Evolutionary conservation across 2,113 vertebrate species (phyloP).

Genomic region (Sterrhoptilus dennistouni): DNA sequence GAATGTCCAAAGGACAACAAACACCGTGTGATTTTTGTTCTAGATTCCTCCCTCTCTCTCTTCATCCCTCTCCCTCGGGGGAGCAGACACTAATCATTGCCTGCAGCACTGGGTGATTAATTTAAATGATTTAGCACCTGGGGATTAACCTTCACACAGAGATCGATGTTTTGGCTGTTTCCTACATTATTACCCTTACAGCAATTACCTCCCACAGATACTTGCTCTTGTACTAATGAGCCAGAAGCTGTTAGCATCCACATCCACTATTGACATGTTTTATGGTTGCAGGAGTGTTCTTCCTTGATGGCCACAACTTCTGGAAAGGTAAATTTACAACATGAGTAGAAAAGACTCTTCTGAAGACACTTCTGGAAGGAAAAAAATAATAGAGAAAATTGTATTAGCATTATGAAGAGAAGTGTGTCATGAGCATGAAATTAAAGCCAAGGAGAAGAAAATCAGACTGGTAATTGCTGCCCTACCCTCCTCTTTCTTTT

Average conservation of each 20-base stretch:
- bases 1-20: not conserved
- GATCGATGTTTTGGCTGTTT: constrained; percentile 54
- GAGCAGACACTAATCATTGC: constrained; percentile 22
- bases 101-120: constrained; percentile 48
- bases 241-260: constrained; percentile 41
- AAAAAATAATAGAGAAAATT: not conserved
- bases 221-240: constrained; percentile 38
- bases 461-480: not conserved
- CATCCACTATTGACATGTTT: not conserved
- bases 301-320: constrained; percentile 2
- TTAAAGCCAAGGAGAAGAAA: not conserved
- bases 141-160: constrained; percentile 48
- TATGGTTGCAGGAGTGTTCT: not conserved
- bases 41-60: not conserved
- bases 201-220: constrained; percentile 57
- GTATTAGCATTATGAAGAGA: not conserved
- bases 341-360: not conserved
- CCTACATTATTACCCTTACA: constrained; percentile 28
- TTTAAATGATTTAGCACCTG: constrained; percentile 54
- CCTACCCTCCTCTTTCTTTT: not conserved
- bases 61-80: not conserved
- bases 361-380: not conserved
- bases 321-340: not conserved
- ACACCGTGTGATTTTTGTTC: accelerated
- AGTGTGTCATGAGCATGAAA: not conserved